Evolutionary conservation across 2,888 invertebrate species (phyloP).

Genomic region (Panorpa germanica): DNA sequence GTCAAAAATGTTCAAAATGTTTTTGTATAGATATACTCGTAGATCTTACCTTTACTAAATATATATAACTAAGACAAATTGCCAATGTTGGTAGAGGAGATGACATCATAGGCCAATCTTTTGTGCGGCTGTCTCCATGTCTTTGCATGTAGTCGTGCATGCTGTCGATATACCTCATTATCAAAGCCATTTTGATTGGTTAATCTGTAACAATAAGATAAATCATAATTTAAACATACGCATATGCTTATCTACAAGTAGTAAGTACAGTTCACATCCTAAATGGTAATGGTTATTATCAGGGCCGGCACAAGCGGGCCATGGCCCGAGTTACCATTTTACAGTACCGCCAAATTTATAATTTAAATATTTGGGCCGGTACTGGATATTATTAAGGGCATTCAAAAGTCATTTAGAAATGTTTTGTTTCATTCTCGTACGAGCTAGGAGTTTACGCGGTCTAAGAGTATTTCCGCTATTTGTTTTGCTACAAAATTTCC

Average conservation of each 20-base stretch:
- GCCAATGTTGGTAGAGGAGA: constrained; percentile 82
- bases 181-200: constrained; percentile 50
- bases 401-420: no score
- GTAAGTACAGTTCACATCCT: no score
- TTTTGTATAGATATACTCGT: not conserved
- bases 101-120: constrained; percentile 85
- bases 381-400: no score
- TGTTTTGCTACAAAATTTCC: no score
- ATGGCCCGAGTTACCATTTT: no score
- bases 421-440: no score
- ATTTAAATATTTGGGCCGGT: no score
- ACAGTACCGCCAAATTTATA: no score
- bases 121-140: constrained; percentile 74
- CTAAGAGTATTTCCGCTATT: no score
- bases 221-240: constrained; percentile 6
- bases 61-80: constrained; percentile 77
- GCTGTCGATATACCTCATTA: constrained; percentile 60
- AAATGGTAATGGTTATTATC: no score
- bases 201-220: constrained; percentile 28
- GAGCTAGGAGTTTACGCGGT: no score
- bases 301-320: no score
- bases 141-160: constrained; percentile 65
- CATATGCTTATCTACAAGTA: constrained; percentile 7
- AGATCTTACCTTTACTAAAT: constrained; percentile 60
- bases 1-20: not conserved